These are phyloP conservation scores for Aphis gossypii DNA, from an alignment of 1,140 invertebrate genomes.

Conservation along the genomic window DNA sequence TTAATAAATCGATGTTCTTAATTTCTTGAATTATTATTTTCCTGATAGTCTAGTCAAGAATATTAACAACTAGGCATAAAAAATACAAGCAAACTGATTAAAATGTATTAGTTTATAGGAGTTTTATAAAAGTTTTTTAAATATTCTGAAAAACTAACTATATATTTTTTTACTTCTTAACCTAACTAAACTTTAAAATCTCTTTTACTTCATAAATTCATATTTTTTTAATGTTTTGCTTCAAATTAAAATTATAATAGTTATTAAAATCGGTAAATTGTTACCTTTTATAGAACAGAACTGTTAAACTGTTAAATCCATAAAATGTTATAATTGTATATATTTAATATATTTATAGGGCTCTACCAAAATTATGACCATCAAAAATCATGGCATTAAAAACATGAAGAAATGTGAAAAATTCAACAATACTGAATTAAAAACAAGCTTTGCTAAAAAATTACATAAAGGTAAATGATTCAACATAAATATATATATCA, in stretches of 20 bases:
- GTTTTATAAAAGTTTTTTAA: background rate
- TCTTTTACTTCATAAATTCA: background rate
- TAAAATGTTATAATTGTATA: background rate
- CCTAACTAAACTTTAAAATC: background rate
- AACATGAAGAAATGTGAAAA: background rate
- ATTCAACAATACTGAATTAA: background rate
- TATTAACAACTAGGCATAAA: background rate
- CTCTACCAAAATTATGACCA: background rate
- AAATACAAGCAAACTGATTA: background rate
- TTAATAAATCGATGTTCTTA: background rate
- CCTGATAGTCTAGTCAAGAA: background rate
- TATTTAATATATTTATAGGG: constrained; percentile 5
- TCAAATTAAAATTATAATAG: background rate
- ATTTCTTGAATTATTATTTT: background rate
- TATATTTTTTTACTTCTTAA: background rate
- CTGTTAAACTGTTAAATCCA: background rate
- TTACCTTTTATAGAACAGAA: background rate
- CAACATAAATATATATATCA: too few species aligned
- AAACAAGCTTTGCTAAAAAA: background rate
- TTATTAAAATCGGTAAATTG: background rate
- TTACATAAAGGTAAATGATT: background rate
- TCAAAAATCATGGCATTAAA: background rate
- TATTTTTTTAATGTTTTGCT: background rate
- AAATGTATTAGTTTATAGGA: background rate
- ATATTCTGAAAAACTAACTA: background rate